phyloP scores from a whole-genome alignment of 2,113 vertebrate genomes.

The Sus scrofa region T2T-Sscrofa CM000812.6:81248501-81249000 shows the following conservation, averaged over 20 bases:
- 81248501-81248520: background rate
- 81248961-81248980: background rate
- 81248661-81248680: background rate
- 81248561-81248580: background rate
- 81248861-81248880: background rate
- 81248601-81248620: background rate
- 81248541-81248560: background rate
- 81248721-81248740: background rate
- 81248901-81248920: background rate
- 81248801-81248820: background rate
- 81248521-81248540: background rate
- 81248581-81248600: accelerated
- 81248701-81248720: background rate
- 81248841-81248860: background rate
- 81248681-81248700: background rate
- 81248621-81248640: accelerated
- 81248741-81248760: background rate
- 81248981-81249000: background rate
- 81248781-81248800: background rate
- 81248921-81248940: background rate
- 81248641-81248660: background rate
- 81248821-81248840: background rate
- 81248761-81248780: background rate
- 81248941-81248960: background rate
- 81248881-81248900: background rate